These are phyloP conservation scores for Anseranas semipalmata DNA, from an alignment of 2,113 vertebrate species.

Conservation along the genomic window DNA sequence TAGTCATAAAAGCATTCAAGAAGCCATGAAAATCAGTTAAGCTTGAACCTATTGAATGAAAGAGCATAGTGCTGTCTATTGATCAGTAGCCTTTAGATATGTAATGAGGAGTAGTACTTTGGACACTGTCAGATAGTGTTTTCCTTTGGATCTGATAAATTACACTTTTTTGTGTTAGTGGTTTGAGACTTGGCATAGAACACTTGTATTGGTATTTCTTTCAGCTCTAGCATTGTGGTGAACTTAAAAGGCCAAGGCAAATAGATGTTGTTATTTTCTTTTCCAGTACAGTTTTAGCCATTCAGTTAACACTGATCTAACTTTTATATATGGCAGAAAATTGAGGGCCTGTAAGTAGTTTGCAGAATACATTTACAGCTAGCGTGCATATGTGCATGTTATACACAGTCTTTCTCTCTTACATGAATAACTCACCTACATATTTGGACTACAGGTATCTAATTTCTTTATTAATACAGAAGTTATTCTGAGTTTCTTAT, in stretches of 20 bases:
- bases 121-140: conserved; percentile 53
- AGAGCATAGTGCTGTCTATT: conserved; percentile 46
- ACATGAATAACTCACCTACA: background rate
- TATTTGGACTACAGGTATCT: background rate
- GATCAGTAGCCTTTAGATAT: conserved; percentile 66
- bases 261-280: background rate
- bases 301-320: background rate
- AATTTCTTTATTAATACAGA: background rate
- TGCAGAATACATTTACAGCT: background rate
- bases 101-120: conserved; percentile 59
- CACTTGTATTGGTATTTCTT: background rate
- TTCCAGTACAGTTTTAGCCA: background rate
- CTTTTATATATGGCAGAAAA: background rate
- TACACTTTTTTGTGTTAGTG: conserved; percentile 33
- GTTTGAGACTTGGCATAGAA: conserved; percentile 13
- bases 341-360: background rate
- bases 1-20: conserved; percentile 63
- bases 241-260: background rate
- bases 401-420: background rate
- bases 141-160: conserved; percentile 71
- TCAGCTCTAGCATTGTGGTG: background rate
- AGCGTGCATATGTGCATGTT: background rate
- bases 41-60: conserved; percentile 59
- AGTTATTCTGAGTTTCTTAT: background rate
- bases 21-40: conserved; percentile 74